Conservation (phyloP, 2,888 invertebrate genomes). For the Atherix ibis region DNA sequence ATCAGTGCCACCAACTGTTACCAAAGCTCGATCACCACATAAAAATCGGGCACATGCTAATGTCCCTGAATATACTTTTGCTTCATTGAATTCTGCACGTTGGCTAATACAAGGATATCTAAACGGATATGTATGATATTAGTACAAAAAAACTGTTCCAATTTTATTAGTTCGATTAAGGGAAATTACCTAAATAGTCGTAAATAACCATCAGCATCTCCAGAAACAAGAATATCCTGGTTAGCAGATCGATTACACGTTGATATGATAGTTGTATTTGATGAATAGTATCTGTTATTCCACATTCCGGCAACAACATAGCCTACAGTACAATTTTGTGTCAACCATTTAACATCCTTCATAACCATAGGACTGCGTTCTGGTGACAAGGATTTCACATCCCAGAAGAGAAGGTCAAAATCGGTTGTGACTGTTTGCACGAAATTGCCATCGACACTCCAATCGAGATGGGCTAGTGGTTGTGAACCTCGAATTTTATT, state of each 20-base stretch:
- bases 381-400: slow-evolving; percentile 70
- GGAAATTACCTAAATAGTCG: slow-evolving; percentile 34
- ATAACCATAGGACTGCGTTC: slow-evolving; percentile 79
- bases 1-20: slow-evolving; percentile 75
- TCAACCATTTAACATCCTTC: slow-evolving; percentile 83
- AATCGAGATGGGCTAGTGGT: slow-evolving; percentile 72
- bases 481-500: slow-evolving; percentile 78
- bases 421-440: slow-evolving; percentile 82
- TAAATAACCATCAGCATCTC: slow-evolving; percentile 80
- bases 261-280: slow-evolving; percentile 66
- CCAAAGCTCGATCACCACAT: slow-evolving; percentile 70
- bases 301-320: slow-evolving; percentile 79
- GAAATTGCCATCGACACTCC: slow-evolving; percentile 79
- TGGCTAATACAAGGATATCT: slow-evolving; percentile 76
- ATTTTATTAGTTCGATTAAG: background rate
- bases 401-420: slow-evolving; percentile 81
- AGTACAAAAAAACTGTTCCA: background rate
- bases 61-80: slow-evolving; percentile 73
- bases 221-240: slow-evolving; percentile 68
- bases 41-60: slow-evolving; percentile 68
- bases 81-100: slow-evolving; percentile 75
- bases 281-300: slow-evolving; percentile 79
- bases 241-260: slow-evolving; percentile 69
- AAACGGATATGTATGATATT: slow-evolving; percentile 11
- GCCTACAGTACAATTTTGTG: slow-evolving; percentile 74